A percentile compares a stretch with the other conserved stretches of the same genome.
These are phyloP conservation scores for Sialia sialis DNA, from an alignment of 2,113 vertebrate species.

Conservation along the genomic window DNA sequence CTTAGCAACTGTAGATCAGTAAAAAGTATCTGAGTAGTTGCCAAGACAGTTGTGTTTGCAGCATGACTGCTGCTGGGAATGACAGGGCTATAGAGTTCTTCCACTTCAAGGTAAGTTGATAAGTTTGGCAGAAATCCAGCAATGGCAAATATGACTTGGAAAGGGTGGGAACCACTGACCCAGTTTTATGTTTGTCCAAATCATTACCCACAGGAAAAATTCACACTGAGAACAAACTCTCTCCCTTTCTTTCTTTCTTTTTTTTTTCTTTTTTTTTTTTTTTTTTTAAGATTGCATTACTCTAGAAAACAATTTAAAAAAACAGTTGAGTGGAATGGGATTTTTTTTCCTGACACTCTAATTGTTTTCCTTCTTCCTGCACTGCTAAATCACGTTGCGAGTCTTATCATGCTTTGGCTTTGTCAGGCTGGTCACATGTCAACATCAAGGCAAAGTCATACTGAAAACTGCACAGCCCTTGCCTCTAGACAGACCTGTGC, in stretches of 20 bases:
- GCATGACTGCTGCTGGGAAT: background rate
- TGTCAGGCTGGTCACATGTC: background rate
- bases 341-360: slow-evolving; percentile 38
- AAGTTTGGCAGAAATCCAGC: background rate
- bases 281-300: background rate
- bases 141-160: background rate
- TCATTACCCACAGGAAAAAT: slow-evolving; percentile 23
- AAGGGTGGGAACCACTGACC: slow-evolving; percentile 7
- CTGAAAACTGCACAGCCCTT: background rate
- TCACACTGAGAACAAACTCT: background rate
- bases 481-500: background rate
- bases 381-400: background rate
- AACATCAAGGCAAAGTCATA: slow-evolving; percentile 14
- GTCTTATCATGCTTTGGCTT: slow-evolving; percentile 48
- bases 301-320: background rate
- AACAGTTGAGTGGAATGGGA: background rate
- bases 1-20: background rate
- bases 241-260: background rate
- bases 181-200: slow-evolving; percentile 9
- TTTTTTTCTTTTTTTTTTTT: background rate
- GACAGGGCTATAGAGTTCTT: background rate
- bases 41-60: background rate
- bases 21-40: background rate
- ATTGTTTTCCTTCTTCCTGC: slow-evolving; percentile 59
- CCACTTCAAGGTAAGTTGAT: background rate